Conservation (phyloP, 2,113 vertebrate genomes). For the Coturnix japonica region DNA sequence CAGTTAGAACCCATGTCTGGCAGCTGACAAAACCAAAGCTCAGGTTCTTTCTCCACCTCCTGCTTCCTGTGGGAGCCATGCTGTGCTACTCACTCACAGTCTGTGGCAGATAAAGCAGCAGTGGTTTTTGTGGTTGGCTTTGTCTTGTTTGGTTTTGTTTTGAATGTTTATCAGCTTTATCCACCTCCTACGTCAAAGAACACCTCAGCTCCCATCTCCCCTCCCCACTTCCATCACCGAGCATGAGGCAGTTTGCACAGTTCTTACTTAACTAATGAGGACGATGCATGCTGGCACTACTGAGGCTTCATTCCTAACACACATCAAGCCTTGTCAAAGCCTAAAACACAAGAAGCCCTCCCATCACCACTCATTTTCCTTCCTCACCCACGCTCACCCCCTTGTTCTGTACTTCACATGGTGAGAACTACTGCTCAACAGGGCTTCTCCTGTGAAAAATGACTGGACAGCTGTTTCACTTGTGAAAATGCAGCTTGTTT, state of each 20-base stretch:
- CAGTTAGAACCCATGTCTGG: background rate
- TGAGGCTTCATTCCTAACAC: background rate
- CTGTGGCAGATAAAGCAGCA: background rate
- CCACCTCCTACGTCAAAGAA: background rate
- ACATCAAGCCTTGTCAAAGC: background rate
- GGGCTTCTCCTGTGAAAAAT: conserved; percentile 33
- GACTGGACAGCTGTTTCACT: conserved; percentile 11
- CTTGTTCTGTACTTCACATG: background rate
- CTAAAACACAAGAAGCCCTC: background rate
- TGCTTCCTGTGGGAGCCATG: background rate
- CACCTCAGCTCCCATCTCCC: background rate
- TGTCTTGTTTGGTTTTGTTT: background rate
- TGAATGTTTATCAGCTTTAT: background rate
- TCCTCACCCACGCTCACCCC: background rate
- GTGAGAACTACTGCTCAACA: background rate
- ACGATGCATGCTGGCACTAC: accelerated
- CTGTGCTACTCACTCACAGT: background rate
- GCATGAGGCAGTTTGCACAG: background rate
- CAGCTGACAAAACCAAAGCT: background rate
- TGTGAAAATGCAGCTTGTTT: conserved; percentile 24
- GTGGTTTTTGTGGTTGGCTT: background rate
- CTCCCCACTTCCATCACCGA: background rate
- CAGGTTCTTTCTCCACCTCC: background rate
- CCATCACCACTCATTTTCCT: background rate
- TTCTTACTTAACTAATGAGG: background rate